Base-by-base conservation (phyloP, 2,888 invertebrate genomes). In the Sisyra terminalis region DNA sequence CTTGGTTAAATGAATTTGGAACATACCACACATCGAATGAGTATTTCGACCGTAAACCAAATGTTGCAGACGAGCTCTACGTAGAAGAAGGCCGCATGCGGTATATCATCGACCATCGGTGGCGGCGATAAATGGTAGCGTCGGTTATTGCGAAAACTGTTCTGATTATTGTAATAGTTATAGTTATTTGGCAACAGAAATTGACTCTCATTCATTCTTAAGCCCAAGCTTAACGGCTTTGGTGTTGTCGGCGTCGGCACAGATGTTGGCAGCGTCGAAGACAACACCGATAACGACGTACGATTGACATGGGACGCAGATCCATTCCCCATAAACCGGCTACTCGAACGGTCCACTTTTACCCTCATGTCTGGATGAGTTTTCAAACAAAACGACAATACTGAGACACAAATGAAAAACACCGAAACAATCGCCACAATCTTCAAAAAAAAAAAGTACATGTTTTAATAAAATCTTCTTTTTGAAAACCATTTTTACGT, bases 341-440 rank as follows among this genome's bases (percentile, higher is more conserved):
- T 7, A 24, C 24, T 74, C 66, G 86, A 84, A 54, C 73, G 71
- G 52, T 92, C 83, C 55, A 84, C 78, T 48, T 93, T 92, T 56
- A 89, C 88, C 56, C 94, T 73, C 87, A 96, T 88, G 65, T 92
- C 96, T 50, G 98, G 97, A 67, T 97, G 97, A 38, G 98, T 99
- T 73, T 99, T 99, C 61, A 98, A 76, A 71, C 98, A 99, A 73
- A 99, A 99, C 53, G 97, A 94, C 64, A 97, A 73, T 63, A 98
- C 98, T 52, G 97, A 98, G 52, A 96, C 87, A 70, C 96, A 92
- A 65, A 98, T 97, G 78, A 99, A 99, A 74, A 97, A 96, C 58
- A 99, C 94, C 51, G 96, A 97, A 62, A 96, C 80, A 50, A 96
- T 86, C 54, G 96, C 96, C 62, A 98, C 88, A 57, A 94, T 85